Base-by-base conservation (phyloP, 2,888 invertebrate species). In the Sturmia bella region DNA sequence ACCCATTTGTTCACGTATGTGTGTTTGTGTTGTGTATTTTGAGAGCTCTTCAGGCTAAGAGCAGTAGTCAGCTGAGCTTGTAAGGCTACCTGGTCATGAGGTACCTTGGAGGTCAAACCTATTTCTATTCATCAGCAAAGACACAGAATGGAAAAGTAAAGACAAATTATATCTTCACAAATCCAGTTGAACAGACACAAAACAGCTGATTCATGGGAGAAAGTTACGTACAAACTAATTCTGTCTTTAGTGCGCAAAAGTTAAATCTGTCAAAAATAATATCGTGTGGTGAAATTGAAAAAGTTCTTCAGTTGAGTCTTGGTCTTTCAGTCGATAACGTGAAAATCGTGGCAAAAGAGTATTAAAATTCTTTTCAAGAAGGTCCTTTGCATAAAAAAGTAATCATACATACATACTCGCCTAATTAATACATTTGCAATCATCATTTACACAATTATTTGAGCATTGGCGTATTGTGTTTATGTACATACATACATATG, bases 261-360 rank as follows among this genome's bases (percentile, higher is more conserved):
- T 73, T 27, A 57, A n/a, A 63, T 64, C 15, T 83, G 83, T 84
- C 84, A 83, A 63, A 32, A 66, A 3, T 43, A 19, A 19, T 43
- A 32, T 39, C 52, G 32, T 77, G 45, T 54, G 52, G 75, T 75
- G 70, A 21, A 63, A 39, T 73, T 72, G 39, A 24, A 21, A 66
- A 52, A 52, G 52, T 39, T 50, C 32, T 59, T 78, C 85, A 89
- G 89, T 89, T 84, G 87, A 87, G 85, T 87, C 85, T 85, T 84
- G 85, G 86, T 84, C 86, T 85, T 88, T 84, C 87, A 85, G 85
- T 86, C 86, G 88, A 85, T 84, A 87, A 84, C 83, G 81, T 73
- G 74, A 59, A 68, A 68, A 27, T 68, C 15, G 37, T 21, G 11
- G 19, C 61, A 13, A 43, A 66, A 70, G 45, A n/a, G 56, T 45